Conservation (phyloP, 2,113 vertebrate genomes). For the Ammodramus savannarum region DNA sequence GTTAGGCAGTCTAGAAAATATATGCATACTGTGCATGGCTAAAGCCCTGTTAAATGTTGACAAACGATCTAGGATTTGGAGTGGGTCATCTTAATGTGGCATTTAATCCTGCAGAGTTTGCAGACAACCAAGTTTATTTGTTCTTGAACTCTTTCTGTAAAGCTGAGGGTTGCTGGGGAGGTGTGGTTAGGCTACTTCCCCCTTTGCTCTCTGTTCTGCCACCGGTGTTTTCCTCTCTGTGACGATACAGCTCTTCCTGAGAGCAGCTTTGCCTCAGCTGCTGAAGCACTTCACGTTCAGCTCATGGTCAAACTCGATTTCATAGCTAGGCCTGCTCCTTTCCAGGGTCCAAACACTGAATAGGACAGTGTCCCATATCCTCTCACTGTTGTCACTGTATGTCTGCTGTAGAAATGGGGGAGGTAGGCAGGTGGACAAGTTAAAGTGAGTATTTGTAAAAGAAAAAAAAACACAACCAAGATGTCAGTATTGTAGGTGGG, state of each 20-base stretch:
- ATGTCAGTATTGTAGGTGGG: slow-evolving; percentile 71
- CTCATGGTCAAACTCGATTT: slow-evolving; percentile 36
- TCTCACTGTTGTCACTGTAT: slow-evolving; percentile 60
- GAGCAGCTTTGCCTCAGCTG: slow-evolving; percentile 60
- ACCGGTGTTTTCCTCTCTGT: slow-evolving; percentile 37
- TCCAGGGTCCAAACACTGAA: slow-evolving; percentile 68
- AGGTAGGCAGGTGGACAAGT: slow-evolving; percentile 24
- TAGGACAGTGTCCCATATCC: slow-evolving; percentile 54
- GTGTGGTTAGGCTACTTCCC: neutral
- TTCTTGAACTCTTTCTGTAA: neutral
- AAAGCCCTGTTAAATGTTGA: slow-evolving; percentile 47
- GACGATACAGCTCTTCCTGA: slow-evolving; percentile 65
- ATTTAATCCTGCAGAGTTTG: neutral
- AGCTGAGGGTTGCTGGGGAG: neutral
- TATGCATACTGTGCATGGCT: slow-evolving; percentile 46
- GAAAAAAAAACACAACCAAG: neutral
- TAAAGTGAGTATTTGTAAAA: slow-evolving; percentile 45
- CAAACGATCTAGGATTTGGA: slow-evolving; percentile 15
- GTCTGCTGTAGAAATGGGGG: slow-evolving; percentile 23
- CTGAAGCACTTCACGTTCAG: slow-evolving; percentile 57
- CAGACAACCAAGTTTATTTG: neutral
- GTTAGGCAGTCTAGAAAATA: slow-evolving; percentile 15
- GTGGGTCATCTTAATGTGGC: slow-evolving; percentile 19
- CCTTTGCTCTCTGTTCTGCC: neutral
- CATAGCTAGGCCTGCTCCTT: slow-evolving; percentile 44